These are phyloP conservation scores for Eupithecia exiguata DNA, from an alignment of 2,888 invertebrate genomes.

Conservation along the genomic window DNA sequence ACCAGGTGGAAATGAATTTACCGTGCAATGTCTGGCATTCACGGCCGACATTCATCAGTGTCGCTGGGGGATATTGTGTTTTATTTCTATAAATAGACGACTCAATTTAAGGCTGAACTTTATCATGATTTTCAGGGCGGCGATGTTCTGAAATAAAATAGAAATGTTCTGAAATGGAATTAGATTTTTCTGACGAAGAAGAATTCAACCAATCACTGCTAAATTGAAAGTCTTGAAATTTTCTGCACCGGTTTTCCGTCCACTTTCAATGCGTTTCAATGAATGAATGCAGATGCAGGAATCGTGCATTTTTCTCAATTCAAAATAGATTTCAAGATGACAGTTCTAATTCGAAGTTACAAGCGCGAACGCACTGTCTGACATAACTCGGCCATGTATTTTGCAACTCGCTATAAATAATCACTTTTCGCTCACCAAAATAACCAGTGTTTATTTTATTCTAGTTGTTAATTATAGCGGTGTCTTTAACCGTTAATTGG, in stretches of 20 bases:
- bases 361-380: slow-evolving; percentile 61
- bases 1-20: slow-evolving; percentile 39
- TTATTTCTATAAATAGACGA: slow-evolving; percentile 35
- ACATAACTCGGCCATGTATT: slow-evolving; percentile 82
- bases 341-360: slow-evolving; percentile 49
- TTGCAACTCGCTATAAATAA: slow-evolving; percentile 78
- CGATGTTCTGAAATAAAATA: not conserved
- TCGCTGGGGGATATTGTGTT: slow-evolving; percentile 24
- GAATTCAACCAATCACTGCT: not conserved
- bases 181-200: not conserved
- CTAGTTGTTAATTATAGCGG: slow-evolving; percentile 72
- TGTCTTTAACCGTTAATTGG: slow-evolving; percentile 81
- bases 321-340: slow-evolving; percentile 41
- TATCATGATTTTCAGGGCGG: not conserved
- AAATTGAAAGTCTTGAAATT: not conserved
- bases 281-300: slow-evolving; percentile 22
- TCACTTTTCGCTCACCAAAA: slow-evolving; percentile 70
- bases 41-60: slow-evolving; percentile 34
- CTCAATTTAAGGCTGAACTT: slow-evolving; percentile 4
- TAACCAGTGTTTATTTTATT: slow-evolving; percentile 73
- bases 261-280: not conserved
- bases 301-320: slow-evolving; percentile 29
- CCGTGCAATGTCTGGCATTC: slow-evolving; percentile 33
- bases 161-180: not conserved
- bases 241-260: not conserved